These are phyloP conservation scores for Riparia riparia DNA, from an alignment of 2,113 vertebrate species.

Conservation along the genomic window DNA sequence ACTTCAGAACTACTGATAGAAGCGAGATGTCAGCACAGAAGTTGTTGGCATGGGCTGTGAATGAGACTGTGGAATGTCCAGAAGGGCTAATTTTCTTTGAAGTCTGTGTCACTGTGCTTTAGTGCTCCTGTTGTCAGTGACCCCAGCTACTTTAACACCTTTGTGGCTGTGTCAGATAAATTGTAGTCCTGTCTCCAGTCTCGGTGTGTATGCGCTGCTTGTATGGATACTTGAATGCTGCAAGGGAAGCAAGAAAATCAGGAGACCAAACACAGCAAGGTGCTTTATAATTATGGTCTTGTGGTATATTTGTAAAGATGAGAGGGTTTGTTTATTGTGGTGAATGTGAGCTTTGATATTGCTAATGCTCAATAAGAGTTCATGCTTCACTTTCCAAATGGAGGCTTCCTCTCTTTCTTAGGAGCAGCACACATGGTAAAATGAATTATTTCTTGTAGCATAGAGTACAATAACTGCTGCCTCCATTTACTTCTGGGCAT, in stretches of 20 bases:
- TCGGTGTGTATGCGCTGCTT: fast-evolving
- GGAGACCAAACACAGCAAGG: background rate
- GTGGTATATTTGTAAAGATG: background rate
- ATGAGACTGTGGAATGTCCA: background rate
- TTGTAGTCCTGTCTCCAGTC: background rate
- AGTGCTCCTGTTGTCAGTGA: background rate
- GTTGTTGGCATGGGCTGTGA: background rate
- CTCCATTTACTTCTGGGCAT: background rate
- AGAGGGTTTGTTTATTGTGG: conserved; percentile 9
- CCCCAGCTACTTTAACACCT: background rate
- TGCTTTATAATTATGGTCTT: background rate
- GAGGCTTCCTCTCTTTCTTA: background rate
- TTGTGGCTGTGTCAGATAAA: background rate
- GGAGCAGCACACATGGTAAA: background rate
- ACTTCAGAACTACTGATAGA: background rate
- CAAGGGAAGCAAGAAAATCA: background rate
- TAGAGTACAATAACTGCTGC: conserved; percentile 2
- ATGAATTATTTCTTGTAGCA: conserved; percentile 17
- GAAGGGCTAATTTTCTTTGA: background rate
- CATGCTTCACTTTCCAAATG: conserved; percentile 15
- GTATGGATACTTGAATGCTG: background rate
- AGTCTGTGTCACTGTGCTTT: background rate
- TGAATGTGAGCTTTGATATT: conserved; percentile 3
- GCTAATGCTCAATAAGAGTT: conserved; percentile 5
- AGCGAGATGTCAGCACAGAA: background rate